Conservation (phyloP, 2,797 vertebrate genomes). For the Anguilla megastoma region DNA sequence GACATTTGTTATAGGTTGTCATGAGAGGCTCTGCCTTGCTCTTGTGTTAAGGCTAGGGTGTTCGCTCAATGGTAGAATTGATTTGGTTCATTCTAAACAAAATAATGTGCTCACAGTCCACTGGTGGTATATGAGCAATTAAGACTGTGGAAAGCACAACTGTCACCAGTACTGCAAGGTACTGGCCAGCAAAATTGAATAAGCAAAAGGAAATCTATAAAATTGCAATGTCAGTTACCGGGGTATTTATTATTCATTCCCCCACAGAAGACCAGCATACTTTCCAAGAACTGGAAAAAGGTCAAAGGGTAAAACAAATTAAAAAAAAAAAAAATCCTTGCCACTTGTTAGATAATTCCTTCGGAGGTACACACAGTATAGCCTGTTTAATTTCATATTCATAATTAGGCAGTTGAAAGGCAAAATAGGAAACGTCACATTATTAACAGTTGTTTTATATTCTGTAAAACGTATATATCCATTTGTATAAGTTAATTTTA, state of each 20-base stretch:
- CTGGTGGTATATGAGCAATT: conserved; percentile 55
- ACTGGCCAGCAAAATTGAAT: conserved; percentile 40
- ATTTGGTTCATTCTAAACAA: neutral
- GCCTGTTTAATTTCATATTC: neutral
- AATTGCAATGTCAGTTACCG: conserved; percentile 31
- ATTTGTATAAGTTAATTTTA: conserved; percentile 63
- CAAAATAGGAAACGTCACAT: conserved; percentile 1
- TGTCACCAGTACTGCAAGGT: conserved; percentile 31
- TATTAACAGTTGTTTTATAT: conserved; percentile 1
- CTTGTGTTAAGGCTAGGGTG: neutral
- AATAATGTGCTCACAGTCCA: neutral
- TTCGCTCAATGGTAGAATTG: neutral
- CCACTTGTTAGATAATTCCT: neutral
- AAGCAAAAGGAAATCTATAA: neutral
- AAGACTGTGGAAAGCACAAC: conserved; percentile 32
- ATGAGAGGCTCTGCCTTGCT: neutral
- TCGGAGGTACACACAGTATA: neutral
- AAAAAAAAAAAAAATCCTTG: neutral
- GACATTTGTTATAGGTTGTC: neutral
- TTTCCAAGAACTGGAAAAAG: neutral
- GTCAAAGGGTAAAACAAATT: neutral
- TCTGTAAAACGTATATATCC: conserved; percentile 7
- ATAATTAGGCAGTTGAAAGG: neutral
- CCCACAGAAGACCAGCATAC: neutral
- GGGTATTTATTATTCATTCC: conserved; percentile 5